Evolutionary conservation across 2,113 vertebrate genomes (phyloP).

Genomic region (Saimiri boliviensis): DNA sequence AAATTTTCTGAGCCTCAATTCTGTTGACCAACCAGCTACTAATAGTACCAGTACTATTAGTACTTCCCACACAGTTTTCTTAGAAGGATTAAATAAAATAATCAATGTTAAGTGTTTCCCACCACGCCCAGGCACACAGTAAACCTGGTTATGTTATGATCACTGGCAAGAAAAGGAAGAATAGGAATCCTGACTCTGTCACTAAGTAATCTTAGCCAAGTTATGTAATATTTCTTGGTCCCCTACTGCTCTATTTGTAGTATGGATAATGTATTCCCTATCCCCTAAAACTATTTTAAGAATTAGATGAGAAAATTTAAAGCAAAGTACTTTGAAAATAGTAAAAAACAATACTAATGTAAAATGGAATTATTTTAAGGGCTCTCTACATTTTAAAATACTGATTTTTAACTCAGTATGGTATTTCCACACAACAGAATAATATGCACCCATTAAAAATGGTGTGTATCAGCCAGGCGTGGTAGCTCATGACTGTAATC

Average conservation of each 20-base stretch:
- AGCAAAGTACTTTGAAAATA: background rate
- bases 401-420: background rate
- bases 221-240: background rate
- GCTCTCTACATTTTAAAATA: constrained; percentile 7
- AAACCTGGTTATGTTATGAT: background rate
- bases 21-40: background rate
- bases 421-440: background rate
- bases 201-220: background rate
- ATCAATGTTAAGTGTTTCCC: background rate
- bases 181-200: background rate
- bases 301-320: background rate
- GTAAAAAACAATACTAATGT: background rate
- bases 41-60: background rate
- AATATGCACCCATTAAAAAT: constrained; percentile 15
- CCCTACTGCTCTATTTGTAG: background rate
- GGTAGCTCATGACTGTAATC: too few relatives aligned
- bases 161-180: background rate
- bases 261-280: background rate
- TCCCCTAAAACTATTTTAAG: background rate
- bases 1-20: background rate
- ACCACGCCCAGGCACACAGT: background rate
- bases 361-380: background rate
- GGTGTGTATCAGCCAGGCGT: background rate
- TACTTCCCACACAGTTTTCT: background rate
- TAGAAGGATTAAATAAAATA: background rate